These are phyloP conservation scores for Galeopsomyia nigrocyanea DNA, from an alignment of 2,888 invertebrate genomes.

Conservation along the genomic window DNA sequence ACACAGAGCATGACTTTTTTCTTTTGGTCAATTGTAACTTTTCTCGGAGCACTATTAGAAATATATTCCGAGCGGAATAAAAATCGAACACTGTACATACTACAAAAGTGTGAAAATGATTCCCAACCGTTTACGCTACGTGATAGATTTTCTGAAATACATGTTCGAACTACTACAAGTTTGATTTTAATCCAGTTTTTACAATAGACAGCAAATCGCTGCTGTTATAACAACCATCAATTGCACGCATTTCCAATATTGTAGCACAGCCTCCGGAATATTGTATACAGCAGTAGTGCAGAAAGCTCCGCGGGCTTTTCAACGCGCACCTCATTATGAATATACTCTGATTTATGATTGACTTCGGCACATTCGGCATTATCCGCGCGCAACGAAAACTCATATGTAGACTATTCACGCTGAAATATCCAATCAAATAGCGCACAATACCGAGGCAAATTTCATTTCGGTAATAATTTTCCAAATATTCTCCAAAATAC, in stretches of 20 bases:
- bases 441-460: too few species aligned
- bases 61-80: too few species aligned
- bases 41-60: too few species aligned
- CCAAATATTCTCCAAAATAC: too few species aligned
- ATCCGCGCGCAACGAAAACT: not conserved
- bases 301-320: slow-evolving; percentile 22
- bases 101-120: too few species aligned
- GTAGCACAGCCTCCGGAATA: slow-evolving; percentile 16
- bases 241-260: slow-evolving; percentile 46
- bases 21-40: too few species aligned
- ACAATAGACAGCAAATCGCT: slow-evolving; percentile 47
- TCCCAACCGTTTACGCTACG: too few species aligned
- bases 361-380: slow-evolving; percentile 13
- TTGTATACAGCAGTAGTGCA: slow-evolving; percentile 43
- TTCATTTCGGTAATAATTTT: too few species aligned
- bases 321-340: slow-evolving; percentile 14
- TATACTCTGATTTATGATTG: slow-evolving; percentile 24
- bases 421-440: slow-evolving; percentile 35
- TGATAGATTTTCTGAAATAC: too few species aligned
- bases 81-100: too few species aligned
- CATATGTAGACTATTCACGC: slow-evolving; percentile 37
- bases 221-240: slow-evolving; percentile 45
- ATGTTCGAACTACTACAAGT: not conserved
- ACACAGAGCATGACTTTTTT: too few species aligned
- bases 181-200: slow-evolving; percentile 42